A percentile compares a stretch with the other conserved stretches of the same genome.
Conservation (phyloP, 1,140 invertebrate genomes). For the Telenomus remus region DNA sequence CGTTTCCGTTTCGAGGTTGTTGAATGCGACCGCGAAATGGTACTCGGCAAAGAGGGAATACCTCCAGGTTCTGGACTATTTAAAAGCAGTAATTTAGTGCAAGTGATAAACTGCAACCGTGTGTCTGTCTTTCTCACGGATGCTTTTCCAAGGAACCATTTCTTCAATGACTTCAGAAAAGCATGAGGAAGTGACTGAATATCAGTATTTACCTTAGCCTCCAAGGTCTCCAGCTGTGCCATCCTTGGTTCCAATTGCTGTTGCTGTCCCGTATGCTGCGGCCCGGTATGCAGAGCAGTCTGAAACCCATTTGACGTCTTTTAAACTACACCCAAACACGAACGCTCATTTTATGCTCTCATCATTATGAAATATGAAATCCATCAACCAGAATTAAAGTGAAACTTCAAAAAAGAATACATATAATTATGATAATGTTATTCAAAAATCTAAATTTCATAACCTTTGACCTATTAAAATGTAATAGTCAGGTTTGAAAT, state of each 20-base stretch:
- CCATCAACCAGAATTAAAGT: no score
- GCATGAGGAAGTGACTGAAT: no score
- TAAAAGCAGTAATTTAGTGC: conserved; percentile 1
- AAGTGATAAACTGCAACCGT: conserved; percentile 7
- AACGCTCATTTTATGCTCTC: not conserved
- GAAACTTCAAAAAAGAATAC: no score
- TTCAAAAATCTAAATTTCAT: no score
- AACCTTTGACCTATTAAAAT: no score
- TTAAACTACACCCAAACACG: not conserved
- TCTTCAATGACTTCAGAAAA: no score
- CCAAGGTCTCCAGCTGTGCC: conserved; percentile 84
- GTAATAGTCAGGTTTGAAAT: no score
- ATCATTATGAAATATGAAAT: no score
- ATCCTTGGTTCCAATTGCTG: conserved; percentile 77
- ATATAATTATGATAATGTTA: no score
- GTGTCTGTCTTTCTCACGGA: conserved; percentile 17
- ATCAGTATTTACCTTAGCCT: conserved; percentile 81
- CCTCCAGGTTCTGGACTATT: not conserved
- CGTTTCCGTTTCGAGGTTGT: no score
- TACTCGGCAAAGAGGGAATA: no score
- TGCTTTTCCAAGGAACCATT: conserved; percentile 7
- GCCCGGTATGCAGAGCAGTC: conserved; percentile 67
- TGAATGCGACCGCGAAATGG: no score
- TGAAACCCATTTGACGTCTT: conserved; percentile 53
- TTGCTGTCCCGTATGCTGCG: conserved; percentile 52